A percentile compares a stretch with the other conserved stretches of the same genome.
Conservation (phyloP, 2,888 invertebrate species). For the Stomorhina lunata region DNA sequence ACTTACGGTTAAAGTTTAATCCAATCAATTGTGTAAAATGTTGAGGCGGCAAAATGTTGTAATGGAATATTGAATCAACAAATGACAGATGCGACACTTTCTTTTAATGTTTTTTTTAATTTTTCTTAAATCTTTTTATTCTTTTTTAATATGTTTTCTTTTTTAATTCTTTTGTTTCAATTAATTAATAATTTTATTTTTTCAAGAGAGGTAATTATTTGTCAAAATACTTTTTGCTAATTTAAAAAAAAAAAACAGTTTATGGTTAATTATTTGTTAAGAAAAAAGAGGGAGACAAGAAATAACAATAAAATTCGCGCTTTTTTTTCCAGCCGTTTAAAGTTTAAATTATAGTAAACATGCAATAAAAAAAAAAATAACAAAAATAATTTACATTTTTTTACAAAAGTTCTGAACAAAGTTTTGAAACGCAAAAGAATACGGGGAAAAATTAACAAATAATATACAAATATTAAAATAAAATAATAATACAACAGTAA, state of each 20-base stretch:
- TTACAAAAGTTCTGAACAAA: slow-evolving; percentile 39
- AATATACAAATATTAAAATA: slow-evolving; percentile 12
- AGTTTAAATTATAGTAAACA: slow-evolving; percentile 7
- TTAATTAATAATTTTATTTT: neutral
- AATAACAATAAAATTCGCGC: slow-evolving; percentile 47
- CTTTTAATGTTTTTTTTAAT: slow-evolving; percentile 7
- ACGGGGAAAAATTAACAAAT: slow-evolving; percentile 40
- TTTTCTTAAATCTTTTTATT: slow-evolving; percentile 8
- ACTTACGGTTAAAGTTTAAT: slow-evolving; percentile 44
- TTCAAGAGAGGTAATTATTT: neutral
- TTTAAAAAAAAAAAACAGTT: slow-evolving; percentile 1
- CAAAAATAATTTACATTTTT: slow-evolving; percentile 7
- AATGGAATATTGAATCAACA: neutral
- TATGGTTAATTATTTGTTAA: slow-evolving; percentile 16
- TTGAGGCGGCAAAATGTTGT: neutral
- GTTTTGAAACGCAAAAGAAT: slow-evolving; percentile 64
- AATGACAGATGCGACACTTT: slow-evolving; percentile 23
- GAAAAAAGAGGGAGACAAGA: neutral
- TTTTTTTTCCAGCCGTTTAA: slow-evolving; percentile 28
- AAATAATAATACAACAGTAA: slow-evolving; percentile 20
- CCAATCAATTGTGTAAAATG: neutral
- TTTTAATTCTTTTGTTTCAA: neutral
- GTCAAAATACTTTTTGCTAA: slow-evolving; percentile 5
- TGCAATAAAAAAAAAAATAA: slow-evolving; percentile 11
- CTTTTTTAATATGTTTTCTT: slow-evolving; percentile 14